These are phyloP conservation scores for Amazona guildingii DNA, from an alignment of 2,113 vertebrate genomes.

Conservation along the genomic window DNA sequence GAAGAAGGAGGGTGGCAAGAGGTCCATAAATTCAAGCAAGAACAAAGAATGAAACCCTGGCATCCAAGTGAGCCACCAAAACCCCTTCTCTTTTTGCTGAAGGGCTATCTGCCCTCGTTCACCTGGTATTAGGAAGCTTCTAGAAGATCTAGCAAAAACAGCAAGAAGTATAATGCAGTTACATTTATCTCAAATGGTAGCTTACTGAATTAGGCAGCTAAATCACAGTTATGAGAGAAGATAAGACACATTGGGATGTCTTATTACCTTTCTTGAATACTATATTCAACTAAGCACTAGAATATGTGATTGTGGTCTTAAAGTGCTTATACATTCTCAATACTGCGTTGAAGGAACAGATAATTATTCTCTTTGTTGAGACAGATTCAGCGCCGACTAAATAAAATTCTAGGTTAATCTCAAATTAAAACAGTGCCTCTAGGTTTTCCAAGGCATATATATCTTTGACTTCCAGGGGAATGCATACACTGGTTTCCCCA, in stretches of 20 bases:
- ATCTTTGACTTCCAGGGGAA: not conserved
- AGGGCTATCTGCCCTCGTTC: not conserved
- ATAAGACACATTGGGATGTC: conserved; percentile 23
- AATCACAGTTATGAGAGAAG: conserved; percentile 8
- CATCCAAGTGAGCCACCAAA: not conserved
- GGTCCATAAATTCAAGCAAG: not conserved
- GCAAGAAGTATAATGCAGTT: not conserved
- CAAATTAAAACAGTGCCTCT: conserved; percentile 12
- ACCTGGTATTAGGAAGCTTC: not conserved
- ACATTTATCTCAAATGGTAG: conserved; percentile 32
- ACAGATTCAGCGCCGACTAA: not conserved
- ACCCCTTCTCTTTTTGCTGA: not conserved
- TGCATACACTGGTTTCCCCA: not conserved
- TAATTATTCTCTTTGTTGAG: conserved; percentile 26
- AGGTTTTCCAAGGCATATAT: not conserved
- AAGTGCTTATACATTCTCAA: conserved; percentile 33
- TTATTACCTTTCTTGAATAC: conserved; percentile 11
- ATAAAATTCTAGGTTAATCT: conserved; percentile 28
- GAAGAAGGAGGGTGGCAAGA: not conserved
- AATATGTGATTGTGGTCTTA: conserved; percentile 32
- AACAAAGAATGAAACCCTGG: not conserved
- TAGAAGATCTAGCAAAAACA: conserved; percentile 13
- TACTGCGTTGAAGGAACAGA: not conserved
- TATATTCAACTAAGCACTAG: not conserved
- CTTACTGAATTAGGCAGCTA: conserved; percentile 32